Conservation (phyloP, 2,797 vertebrate genomes). For the Alfaro cultratus region DNA sequence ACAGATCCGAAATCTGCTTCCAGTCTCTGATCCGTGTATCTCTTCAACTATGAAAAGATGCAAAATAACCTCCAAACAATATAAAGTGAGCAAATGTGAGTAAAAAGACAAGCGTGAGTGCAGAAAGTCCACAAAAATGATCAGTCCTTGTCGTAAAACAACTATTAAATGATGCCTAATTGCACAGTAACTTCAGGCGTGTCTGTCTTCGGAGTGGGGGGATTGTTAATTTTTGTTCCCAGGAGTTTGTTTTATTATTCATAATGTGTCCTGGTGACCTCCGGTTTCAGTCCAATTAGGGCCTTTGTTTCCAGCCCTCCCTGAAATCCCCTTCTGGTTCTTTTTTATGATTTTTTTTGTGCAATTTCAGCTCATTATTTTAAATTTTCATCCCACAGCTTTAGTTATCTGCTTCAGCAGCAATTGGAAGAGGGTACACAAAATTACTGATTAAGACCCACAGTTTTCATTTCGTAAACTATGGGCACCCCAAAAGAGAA, state of each 20-base stretch:
- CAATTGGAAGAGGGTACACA: background rate
- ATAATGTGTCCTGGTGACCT: background rate
- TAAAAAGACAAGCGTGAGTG: background rate
- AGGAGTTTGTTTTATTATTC: too few relatives aligned
- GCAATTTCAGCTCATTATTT: background rate
- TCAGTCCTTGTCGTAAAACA: background rate
- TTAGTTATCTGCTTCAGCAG: conserved; percentile 5
- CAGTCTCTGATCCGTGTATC: background rate
- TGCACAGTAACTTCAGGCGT: background rate
- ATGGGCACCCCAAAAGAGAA: background rate
- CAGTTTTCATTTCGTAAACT: background rate
- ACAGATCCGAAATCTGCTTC: background rate
- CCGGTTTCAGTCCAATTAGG: background rate
- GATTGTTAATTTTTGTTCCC: background rate
- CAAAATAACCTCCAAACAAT: background rate
- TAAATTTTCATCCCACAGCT: background rate
- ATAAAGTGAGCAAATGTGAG: background rate
- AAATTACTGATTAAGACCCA: background rate
- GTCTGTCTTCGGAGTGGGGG: background rate
- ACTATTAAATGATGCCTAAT: background rate
- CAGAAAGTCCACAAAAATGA: background rate
- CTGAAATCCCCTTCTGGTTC: background rate
- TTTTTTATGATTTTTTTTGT: background rate
- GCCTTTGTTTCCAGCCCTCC: background rate
- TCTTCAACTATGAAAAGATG: background rate